A percentile compares a stretch with the other conserved stretches of the same genome.
Conservation (phyloP, 2,797 vertebrate species). For the Arnoldichthys spilopterus region DNA sequence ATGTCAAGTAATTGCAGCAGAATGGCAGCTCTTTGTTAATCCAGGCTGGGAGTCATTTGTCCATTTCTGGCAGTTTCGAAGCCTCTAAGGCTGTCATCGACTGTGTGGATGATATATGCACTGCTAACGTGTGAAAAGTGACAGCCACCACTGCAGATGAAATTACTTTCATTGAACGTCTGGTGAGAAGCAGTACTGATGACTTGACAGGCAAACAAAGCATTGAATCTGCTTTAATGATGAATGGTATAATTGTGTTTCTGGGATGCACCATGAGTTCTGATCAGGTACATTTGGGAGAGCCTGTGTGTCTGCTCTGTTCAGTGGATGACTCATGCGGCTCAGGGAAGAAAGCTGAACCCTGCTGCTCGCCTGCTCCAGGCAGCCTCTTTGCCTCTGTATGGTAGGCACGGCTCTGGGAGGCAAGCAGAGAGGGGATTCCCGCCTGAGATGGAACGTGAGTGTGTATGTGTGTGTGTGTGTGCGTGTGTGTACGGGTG, state of each 20-base stretch:
- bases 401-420: slow-evolving; percentile 55
- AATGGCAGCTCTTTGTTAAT: slow-evolving; percentile 34
- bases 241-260: slow-evolving; percentile 18
- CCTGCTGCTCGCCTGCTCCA: slow-evolving; percentile 44
- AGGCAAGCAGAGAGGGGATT: slow-evolving; percentile 66
- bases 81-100: slow-evolving; percentile 35
- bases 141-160: slow-evolving; percentile 28
- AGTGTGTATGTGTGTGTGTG: slow-evolving; percentile 51
- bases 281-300: slow-evolving; percentile 22
- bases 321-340: slow-evolving; percentile 50
- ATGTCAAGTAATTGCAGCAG: slow-evolving; percentile 28
- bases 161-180: slow-evolving; percentile 17
- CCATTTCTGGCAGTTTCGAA: slow-evolving; percentile 20
- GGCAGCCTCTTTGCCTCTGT: slow-evolving; percentile 65
- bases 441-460: slow-evolving; percentile 48
- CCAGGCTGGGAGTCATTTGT: slow-evolving; percentile 11
- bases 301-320: slow-evolving; percentile 6
- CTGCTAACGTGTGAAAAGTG: slow-evolving; percentile 21
- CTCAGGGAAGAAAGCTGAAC: slow-evolving; percentile 43
- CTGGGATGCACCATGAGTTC: slow-evolving; percentile 1
- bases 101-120: slow-evolving; percentile 30
- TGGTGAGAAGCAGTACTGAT: slow-evolving; percentile 1
- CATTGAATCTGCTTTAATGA: neutral
- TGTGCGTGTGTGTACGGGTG: neutral
- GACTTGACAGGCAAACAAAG: slow-evolving; percentile 23